A percentile compares a stretch with the other conserved stretches of the same genome.
Evolutionary conservation across 1,140 invertebrate species (phyloP).

Genomic region (Helicoverpa armigera): DNA sequence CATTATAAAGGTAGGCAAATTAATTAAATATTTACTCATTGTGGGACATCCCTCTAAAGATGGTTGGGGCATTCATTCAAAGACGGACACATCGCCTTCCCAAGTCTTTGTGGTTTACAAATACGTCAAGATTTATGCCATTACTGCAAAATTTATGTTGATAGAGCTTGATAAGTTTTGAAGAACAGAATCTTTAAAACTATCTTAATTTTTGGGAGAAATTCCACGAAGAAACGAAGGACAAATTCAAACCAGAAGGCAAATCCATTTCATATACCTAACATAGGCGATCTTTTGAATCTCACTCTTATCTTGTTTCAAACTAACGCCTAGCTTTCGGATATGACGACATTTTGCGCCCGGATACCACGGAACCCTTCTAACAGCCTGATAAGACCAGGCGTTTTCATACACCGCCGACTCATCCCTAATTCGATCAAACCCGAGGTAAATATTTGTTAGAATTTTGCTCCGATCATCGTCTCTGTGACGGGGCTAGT

Average conservation of each 20-base stretch:
- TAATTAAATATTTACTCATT: too few species aligned
- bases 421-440: constrained; percentile 19
- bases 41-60: too few species aligned
- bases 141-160: too few species aligned
- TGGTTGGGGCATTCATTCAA: too few species aligned
- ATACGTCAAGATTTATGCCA: too few species aligned
- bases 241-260: neutral
- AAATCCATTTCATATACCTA: neutral
- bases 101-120: too few species aligned
- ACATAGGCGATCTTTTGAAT: neutral
- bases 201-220: neutral
- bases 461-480: constrained; percentile 2
- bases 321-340: constrained; percentile 10
- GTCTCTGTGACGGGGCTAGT: neutral
- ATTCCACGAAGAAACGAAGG: neutral
- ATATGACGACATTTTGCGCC: constrained; percentile 10
- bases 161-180: too few species aligned
- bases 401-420: constrained; percentile 2
- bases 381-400: neutral
- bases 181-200: too few species aligned
- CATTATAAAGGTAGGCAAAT: too few species aligned
- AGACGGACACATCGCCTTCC: too few species aligned
- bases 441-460: constrained; percentile 17
- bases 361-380: constrained; percentile 18
- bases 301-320: constrained; percentile 3